Evolutionary conservation across 2,797 vertebrate genomes (phyloP).

Genomic region (Malacoraja senta): DNA sequence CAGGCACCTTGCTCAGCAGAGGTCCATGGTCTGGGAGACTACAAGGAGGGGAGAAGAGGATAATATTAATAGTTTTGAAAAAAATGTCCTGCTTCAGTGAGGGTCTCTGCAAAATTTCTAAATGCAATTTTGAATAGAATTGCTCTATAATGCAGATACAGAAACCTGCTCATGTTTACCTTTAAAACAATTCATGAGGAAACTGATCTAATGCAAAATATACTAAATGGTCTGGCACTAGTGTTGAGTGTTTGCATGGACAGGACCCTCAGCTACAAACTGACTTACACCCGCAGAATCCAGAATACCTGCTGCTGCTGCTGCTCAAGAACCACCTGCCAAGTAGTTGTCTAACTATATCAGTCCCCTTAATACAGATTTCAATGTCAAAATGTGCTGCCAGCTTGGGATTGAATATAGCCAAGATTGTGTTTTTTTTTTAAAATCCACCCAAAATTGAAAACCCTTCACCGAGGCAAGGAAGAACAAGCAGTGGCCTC

Average conservation of each 20-base stretch:
- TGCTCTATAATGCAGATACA: background rate
- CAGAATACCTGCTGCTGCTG: background rate
- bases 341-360: background rate
- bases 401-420: too few relatives aligned
- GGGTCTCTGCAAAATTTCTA: background rate
- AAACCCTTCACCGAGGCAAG: too few relatives aligned
- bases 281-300: too few relatives aligned
- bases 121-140: background rate
- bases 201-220: background rate
- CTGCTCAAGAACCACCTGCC: background rate
- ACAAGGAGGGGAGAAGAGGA: background rate
- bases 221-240: too few relatives aligned
- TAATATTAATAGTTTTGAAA: conserved; percentile 5
- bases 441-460: too few relatives aligned
- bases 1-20: background rate
- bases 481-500: too few relatives aligned
- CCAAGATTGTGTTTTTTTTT: too few relatives aligned
- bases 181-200: background rate
- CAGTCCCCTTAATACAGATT: too few relatives aligned
- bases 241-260: background rate
- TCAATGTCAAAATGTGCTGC: too few relatives aligned
- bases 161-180: background rate
- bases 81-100: background rate
- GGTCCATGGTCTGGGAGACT: conserved; percentile 3
- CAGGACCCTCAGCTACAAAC: background rate